Conservation (phyloP, 2,797 vertebrate species). For the Phaenicophaeus curvirostris region DNA sequence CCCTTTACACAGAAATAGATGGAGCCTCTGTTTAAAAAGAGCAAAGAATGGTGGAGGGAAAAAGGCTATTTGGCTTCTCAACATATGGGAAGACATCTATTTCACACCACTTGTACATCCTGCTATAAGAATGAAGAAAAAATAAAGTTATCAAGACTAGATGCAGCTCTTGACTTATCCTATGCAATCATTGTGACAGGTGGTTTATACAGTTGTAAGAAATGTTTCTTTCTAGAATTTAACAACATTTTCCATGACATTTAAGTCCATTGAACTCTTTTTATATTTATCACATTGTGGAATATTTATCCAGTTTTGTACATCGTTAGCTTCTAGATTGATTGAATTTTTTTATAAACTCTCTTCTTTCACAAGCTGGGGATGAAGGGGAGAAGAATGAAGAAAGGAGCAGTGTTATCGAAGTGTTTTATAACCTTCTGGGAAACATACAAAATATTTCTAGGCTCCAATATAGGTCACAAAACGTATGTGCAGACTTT, state of each 20-base stretch:
- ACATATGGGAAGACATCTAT: not conserved
- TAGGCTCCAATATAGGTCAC: slow-evolving; percentile 30
- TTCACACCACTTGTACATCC: not conserved
- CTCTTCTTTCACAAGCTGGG: not conserved
- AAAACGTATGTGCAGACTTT: slow-evolving; percentile 17
- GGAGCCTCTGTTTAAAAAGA: not conserved
- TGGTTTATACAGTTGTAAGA: slow-evolving; percentile 45
- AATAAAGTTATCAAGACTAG: slow-evolving; percentile 25
- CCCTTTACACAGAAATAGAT: not conserved
- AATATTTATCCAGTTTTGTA: slow-evolving; percentile 60
- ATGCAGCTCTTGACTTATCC: slow-evolving; percentile 39
- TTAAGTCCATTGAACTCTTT: slow-evolving; percentile 49
- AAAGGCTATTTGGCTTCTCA: slow-evolving; percentile 17
- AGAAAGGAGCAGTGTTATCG: slow-evolving; percentile 34
- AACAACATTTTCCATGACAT: slow-evolving; percentile 59
- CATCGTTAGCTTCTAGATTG: slow-evolving; percentile 55
- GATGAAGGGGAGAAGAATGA: not conserved
- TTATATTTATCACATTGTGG: slow-evolving; percentile 62
- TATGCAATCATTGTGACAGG: slow-evolving; percentile 51
- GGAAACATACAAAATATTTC: slow-evolving; percentile 46
- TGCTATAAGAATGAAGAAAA: slow-evolving; percentile 28
- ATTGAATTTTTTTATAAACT: slow-evolving; percentile 58
- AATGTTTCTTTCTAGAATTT: slow-evolving; percentile 65
- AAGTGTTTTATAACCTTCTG: slow-evolving; percentile 4
- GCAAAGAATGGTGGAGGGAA: not conserved